phyloP scores from a whole-genome alignment of 2,888 invertebrate genomes.

The Odontothrips loti region DNA sequence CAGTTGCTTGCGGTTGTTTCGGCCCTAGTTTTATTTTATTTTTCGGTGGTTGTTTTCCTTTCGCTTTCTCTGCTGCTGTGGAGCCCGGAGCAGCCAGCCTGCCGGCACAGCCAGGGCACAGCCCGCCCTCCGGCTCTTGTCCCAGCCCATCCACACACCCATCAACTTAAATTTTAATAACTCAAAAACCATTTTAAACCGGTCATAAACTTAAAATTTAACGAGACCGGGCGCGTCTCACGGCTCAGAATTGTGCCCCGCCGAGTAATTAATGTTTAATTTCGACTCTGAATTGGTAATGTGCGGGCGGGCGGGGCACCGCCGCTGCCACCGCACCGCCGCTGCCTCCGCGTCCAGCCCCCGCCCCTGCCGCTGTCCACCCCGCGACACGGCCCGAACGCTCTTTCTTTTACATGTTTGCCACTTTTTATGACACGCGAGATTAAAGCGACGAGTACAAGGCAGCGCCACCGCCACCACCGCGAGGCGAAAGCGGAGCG shows the following conservation, averaged over 20 bases:
- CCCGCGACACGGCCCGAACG: background rate
- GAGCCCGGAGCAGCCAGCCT: too few species aligned
- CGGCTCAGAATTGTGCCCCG: constrained; percentile 21
- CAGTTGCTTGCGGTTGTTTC: too few species aligned
- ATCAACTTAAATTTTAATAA: constrained; percentile 23
- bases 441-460: background rate
- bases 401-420: background rate
- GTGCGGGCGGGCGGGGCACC: background rate
- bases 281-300: constrained; percentile 25
- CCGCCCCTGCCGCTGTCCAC: background rate
- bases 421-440: constrained; percentile 2
- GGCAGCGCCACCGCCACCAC: background rate
- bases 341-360: background rate
- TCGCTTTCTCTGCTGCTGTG: too few species aligned
- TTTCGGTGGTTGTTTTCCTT: too few species aligned
- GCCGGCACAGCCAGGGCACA: background rate
- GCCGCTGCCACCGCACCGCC: background rate
- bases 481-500: background rate
- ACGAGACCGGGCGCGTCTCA: constrained; percentile 17
- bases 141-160: constrained; percentile 19
- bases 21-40: too few species aligned
- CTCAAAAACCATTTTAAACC: constrained; percentile 25
- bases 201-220: constrained; percentile 23
- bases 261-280: constrained; percentile 27
- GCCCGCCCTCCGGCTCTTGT: background rate